Evolutionary conservation across 2,888 invertebrate genomes (phyloP).

Genomic region (Agonum fuliginosum): DNA sequence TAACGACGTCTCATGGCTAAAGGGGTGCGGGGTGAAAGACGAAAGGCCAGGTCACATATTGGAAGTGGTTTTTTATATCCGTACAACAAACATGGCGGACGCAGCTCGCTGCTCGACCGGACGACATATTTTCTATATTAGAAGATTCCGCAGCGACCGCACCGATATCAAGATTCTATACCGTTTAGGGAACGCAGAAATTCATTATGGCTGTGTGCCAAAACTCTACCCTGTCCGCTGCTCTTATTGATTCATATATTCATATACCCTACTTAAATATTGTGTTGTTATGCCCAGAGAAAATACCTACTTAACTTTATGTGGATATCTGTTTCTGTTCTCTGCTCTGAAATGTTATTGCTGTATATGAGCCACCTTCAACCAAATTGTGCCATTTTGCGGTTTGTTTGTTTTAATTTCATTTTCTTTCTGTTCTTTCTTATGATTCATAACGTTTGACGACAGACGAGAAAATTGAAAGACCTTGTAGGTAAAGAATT

Average conservation of each 20-base stretch:
- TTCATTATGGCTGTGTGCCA: slow-evolving; percentile 58
- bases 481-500: too few species aligned
- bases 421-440: neutral
- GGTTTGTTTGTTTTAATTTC: neutral
- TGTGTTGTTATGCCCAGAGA: slow-evolving; percentile 29
- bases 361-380: neutral
- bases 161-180: slow-evolving; percentile 56
- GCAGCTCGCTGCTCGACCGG: slow-evolving; percentile 7
- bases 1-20: neutral
- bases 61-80: slow-evolving; percentile 47
- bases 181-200: slow-evolving; percentile 47
- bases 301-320: slow-evolving; percentile 37
- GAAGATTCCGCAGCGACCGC: slow-evolving; percentile 55
- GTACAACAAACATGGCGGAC: slow-evolving; percentile 45
- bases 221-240: slow-evolving; percentile 40
- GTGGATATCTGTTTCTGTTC: neutral
- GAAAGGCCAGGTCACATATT: slow-evolving; percentile 33
- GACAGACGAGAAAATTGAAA: neutral
- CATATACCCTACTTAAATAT: slow-evolving; percentile 54
- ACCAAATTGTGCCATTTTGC: neutral
- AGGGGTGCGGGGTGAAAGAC: neutral
- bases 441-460: neutral
- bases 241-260: slow-evolving; percentile 57
- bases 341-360: slow-evolving; percentile 11
- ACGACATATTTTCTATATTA: slow-evolving; percentile 58